Percentiles rank a stretch among this genome's conserved stretches.
Conservation (phyloP, 1,140 invertebrate genomes). For the Eriocheir sinensis region DNA sequence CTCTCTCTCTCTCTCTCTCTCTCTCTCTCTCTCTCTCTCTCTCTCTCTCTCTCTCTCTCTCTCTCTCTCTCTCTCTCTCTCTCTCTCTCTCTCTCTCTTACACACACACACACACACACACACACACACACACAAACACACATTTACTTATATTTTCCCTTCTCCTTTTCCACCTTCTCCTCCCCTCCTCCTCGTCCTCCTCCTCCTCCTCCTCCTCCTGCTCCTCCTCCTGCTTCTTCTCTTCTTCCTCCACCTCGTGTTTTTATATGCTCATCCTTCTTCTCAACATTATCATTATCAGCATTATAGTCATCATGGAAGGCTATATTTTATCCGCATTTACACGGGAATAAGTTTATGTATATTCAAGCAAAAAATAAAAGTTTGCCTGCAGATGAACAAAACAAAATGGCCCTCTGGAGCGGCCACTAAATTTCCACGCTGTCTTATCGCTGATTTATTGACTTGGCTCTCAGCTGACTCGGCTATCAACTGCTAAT, state of each 20-base stretch:
- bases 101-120: too few species aligned
- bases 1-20: background rate
- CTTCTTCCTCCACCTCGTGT: background rate
- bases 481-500: background rate
- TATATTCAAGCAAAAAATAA: background rate
- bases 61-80: background rate
- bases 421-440: background rate
- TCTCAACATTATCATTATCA: background rate
- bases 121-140: too few species aligned
- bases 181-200: background rate
- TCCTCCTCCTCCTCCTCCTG: background rate
- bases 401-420: background rate
- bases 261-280: too few species aligned
- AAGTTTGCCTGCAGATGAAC: background rate
- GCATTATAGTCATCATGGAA: background rate
- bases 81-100: too few species aligned
- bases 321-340: background rate
- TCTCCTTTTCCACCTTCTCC: background rate
- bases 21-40: background rate
- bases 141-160: background rate
- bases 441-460: background rate
- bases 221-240: background rate
- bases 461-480: background rate
- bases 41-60: background rate
- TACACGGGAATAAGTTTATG: background rate